These are phyloP conservation scores for Antheraea mylitta DNA, from an alignment of 1,140 invertebrate genomes.

Conservation along the genomic window DNA sequence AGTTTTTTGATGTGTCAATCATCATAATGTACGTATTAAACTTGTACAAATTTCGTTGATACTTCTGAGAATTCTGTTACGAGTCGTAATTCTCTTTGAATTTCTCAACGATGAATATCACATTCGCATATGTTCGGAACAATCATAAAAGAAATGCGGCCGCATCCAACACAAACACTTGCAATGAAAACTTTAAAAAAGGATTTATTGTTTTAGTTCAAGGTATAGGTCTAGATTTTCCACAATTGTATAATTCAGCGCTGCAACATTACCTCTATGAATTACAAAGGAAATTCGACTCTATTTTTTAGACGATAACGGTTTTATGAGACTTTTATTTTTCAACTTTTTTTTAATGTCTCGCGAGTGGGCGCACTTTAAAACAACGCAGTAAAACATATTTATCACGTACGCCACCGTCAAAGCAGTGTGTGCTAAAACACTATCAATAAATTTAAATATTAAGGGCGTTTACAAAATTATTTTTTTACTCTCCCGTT, in stretches of 20 bases:
- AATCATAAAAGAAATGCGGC: constrained; percentile 4
- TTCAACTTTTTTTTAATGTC: background rate
- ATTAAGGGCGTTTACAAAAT: background rate
- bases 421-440: background rate
- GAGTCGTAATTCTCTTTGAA: background rate
- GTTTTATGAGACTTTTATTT: background rate
- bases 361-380: background rate
- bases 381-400: constrained; percentile 8
- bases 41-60: background rate
- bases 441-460: background rate
- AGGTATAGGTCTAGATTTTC: background rate
- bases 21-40: background rate
- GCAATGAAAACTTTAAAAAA: background rate
- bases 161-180: background rate
- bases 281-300: background rate
- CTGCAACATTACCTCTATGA: background rate
- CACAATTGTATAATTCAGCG: background rate
- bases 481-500: background rate
- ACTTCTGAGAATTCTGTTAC: background rate
- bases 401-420: constrained; percentile 10
- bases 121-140: background rate
- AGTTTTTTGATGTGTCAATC: constrained; percentile 1
- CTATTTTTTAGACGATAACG: background rate
- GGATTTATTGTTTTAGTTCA: background rate
- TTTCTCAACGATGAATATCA: background rate